Conservation (phyloP, 2,888 invertebrate species). For the Tetanocera ferruginea region DNA sequence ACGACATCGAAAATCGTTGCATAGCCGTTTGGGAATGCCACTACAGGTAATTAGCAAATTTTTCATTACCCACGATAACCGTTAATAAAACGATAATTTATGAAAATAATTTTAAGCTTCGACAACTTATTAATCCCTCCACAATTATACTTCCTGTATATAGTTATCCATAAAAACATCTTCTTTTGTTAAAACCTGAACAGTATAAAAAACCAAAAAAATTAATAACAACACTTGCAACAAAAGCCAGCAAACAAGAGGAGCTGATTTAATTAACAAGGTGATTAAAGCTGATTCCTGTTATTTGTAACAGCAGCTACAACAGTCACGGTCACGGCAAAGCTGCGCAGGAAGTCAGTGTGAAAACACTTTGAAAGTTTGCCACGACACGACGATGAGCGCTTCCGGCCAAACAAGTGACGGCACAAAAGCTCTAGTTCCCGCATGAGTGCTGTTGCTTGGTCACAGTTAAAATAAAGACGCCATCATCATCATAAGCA, state of each 20-base stretch:
- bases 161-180: no score
- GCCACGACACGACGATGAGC: conserved; percentile 24
- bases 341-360: conserved; percentile 48
- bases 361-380: conserved; percentile 51
- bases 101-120: no score
- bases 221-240: no score
- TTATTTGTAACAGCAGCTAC: conserved; percentile 55
- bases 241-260: background rate
- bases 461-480: background rate
- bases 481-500: conserved; percentile 40
- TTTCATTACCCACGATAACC: no score
- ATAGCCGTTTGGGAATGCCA: no score
- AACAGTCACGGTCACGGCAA: background rate
- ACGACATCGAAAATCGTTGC: no score
- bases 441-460: background rate
- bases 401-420: conserved; percentile 42
- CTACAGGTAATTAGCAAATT: no score
- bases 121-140: no score
- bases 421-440: background rate
- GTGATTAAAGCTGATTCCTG: conserved; percentile 65
- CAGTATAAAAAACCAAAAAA: no score
- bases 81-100: no score
- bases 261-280: conserved; percentile 64
- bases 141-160: no score
- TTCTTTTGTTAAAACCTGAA: no score